Percentiles rank a stretch among this genome's conserved stretches.
These are phyloP conservation scores for Caenorhabditis latens DNA, from an alignment of 1,140 invertebrate species.

Conservation along the genomic window DNA sequence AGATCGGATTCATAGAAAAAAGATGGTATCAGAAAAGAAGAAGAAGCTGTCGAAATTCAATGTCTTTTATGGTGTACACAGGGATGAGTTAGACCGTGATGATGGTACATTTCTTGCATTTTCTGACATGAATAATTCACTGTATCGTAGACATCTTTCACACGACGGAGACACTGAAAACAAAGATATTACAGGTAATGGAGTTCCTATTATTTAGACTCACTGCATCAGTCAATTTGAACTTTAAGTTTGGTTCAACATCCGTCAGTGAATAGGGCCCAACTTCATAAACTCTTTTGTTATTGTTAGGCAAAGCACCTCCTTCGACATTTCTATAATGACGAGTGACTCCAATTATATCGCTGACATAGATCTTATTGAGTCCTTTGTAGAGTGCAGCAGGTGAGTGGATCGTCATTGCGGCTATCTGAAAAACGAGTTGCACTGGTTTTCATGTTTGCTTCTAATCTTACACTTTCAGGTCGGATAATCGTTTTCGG, in stretches of 20 bases:
- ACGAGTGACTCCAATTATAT: background rate
- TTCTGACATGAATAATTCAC: background rate
- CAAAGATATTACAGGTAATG: background rate
- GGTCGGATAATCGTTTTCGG: background rate
- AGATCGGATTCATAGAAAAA: background rate
- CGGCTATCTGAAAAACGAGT: background rate
- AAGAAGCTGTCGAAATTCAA: no score
- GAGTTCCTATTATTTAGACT: background rate
- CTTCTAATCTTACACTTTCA: background rate
- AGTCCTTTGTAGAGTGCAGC: background rate
- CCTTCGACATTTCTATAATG: slow-evolving; percentile 28
- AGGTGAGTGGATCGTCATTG: background rate
- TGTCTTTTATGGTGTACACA: no score
- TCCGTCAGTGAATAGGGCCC: background rate
- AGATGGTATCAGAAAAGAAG: background rate
- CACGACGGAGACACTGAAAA: slow-evolving; percentile 1
- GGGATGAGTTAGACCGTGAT: background rate
- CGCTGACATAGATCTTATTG: background rate
- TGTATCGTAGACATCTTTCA: background rate
- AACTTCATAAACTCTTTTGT: background rate
- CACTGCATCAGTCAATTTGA: slow-evolving; percentile 2
- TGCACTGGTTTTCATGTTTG: no score
- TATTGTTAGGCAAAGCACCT: background rate
- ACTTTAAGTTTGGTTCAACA: background rate
- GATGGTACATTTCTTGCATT: slow-evolving; percentile 18